Percentiles rank a stretch among this genome's conserved stretches.
Evolutionary conservation across 2,113 vertebrate genomes (phyloP).

Genomic region (Aspidoscelis tigris): DNA sequence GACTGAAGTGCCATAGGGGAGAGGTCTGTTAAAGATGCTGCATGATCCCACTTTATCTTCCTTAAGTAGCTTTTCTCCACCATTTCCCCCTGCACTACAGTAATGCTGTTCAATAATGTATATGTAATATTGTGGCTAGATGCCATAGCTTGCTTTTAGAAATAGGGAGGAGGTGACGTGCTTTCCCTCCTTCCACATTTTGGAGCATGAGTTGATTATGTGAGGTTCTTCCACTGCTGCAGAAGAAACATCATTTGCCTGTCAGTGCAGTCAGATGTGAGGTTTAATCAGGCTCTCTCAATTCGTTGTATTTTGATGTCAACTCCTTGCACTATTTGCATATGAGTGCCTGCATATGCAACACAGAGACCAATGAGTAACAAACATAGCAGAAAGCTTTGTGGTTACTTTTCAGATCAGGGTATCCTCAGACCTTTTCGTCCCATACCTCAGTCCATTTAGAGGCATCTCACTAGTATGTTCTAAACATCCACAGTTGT

Average conservation of each 20-base stretch:
- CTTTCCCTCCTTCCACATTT: slow-evolving; percentile 19
- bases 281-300: slow-evolving; percentile 66
- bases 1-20: slow-evolving; percentile 57
- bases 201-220: slow-evolving; percentile 9
- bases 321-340: slow-evolving; percentile 47
- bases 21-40: slow-evolving; percentile 46
- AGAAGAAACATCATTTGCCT: slow-evolving; percentile 49
- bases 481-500: too few relatives aligned
- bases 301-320: slow-evolving; percentile 51
- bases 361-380: slow-evolving; percentile 53
- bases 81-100: slow-evolving; percentile 57
- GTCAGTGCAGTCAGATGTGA: slow-evolving; percentile 42
- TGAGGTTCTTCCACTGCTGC: slow-evolving; percentile 49
- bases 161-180: background rate
- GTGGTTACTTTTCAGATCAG: background rate
- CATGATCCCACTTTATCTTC: slow-evolving; percentile 50
- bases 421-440: too few relatives aligned
- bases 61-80: slow-evolving; percentile 40
- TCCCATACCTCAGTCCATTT: too few relatives aligned
- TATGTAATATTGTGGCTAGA: slow-evolving; percentile 61
- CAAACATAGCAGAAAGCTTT: slow-evolving; percentile 55
- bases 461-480: too few relatives aligned
- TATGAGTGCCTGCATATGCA: slow-evolving; percentile 39
- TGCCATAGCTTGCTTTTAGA: slow-evolving; percentile 38
- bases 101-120: slow-evolving; percentile 68